These are phyloP conservation scores for Ancistrus triradiatus DNA, from an alignment of 2,113 vertebrate genomes.

Conservation along the genomic window DNA sequence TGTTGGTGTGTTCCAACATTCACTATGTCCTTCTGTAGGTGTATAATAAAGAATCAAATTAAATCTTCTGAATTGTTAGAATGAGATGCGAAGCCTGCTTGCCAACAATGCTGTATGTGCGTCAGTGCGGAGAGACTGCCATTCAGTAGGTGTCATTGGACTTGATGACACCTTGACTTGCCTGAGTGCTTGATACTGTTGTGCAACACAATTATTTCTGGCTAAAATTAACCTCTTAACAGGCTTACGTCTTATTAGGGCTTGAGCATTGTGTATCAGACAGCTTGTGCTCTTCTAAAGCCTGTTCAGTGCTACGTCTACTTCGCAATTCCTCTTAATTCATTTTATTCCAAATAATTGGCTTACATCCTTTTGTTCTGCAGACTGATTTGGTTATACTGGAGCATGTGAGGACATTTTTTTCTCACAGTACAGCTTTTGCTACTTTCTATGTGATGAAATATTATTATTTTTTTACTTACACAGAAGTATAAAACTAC, in stretches of 20 bases:
- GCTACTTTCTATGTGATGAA: not conserved
- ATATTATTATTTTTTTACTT: not conserved
- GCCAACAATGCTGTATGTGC: conserved; percentile 35
- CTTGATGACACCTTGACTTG: conserved; percentile 62
- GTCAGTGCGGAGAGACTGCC: not conserved
- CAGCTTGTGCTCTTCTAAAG: conserved; percentile 55
- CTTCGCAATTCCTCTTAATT: conserved; percentile 7
- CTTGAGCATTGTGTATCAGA: conserved; percentile 57
- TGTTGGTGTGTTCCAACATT: not conserved
- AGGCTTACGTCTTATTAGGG: conserved; percentile 64
- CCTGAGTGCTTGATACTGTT: conserved; percentile 56
- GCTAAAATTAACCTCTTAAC: conserved; percentile 66
- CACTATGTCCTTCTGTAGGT: not conserved
- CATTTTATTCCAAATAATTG: not conserved
- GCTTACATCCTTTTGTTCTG: too few species aligned
- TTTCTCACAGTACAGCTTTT: too few species aligned
- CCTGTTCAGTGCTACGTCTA: conserved; percentile 26
- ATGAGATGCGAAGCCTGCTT: not conserved
- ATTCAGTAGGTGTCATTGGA: conserved; percentile 18
- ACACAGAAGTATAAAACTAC: too few species aligned
- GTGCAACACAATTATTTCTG: conserved; percentile 61
- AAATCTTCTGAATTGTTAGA: too few species aligned
- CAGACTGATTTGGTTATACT: too few species aligned
- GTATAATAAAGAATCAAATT: too few species aligned
- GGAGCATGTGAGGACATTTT: too few species aligned